These are phyloP conservation scores for Globodera rostochiensis DNA, from an alignment of 1,140 invertebrate genomes.

Conservation along the genomic window DNA sequence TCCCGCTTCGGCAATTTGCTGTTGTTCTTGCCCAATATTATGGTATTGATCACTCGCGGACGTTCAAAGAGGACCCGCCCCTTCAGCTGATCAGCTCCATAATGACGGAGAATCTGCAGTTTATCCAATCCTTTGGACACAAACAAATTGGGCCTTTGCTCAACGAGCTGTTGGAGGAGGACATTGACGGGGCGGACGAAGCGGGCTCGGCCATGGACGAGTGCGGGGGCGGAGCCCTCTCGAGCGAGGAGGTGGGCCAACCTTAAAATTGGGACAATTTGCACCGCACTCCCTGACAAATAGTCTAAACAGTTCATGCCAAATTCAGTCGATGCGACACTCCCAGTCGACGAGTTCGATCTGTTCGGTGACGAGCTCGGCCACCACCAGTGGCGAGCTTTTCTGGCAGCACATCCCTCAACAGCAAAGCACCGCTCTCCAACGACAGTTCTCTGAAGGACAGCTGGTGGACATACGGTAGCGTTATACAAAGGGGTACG, in stretches of 20 bases:
- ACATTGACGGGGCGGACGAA: constrained; percentile 41
- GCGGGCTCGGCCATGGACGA: constrained; percentile 22
- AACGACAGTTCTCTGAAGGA: constrained; percentile 22
- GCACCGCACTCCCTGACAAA: no score
- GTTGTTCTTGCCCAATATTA: constrained; percentile 60
- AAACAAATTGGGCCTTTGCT: constrained; percentile 60
- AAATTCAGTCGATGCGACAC: constrained; percentile 34
- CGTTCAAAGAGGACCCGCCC: constrained; percentile 4
- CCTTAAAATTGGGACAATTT: neutral
- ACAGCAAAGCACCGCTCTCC: neutral
- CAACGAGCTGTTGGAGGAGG: constrained; percentile 58
- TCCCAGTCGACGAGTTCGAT: constrained; percentile 52
- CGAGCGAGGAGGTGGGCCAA: constrained; percentile 13
- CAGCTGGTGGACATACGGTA: constrained; percentile 8
- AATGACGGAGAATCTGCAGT: constrained; percentile 62
- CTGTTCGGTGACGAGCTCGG: constrained; percentile 43
- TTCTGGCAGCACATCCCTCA: constrained; percentile 3
- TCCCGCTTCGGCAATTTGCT: constrained; percentile 62
- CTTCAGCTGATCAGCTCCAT: constrained; percentile 57
- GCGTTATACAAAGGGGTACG: neutral
- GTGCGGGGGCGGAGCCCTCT: no score
- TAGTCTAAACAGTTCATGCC: no score
- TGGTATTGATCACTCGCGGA: constrained; percentile 37
- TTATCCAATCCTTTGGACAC: constrained; percentile 60
- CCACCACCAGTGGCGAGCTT: constrained; percentile 27